Percentiles rank a stretch among this genome's conserved stretches.
These are phyloP conservation scores for Oscheius sp. DNA, from an alignment of 1,140 invertebrate species.

Conservation along the genomic window DNA sequence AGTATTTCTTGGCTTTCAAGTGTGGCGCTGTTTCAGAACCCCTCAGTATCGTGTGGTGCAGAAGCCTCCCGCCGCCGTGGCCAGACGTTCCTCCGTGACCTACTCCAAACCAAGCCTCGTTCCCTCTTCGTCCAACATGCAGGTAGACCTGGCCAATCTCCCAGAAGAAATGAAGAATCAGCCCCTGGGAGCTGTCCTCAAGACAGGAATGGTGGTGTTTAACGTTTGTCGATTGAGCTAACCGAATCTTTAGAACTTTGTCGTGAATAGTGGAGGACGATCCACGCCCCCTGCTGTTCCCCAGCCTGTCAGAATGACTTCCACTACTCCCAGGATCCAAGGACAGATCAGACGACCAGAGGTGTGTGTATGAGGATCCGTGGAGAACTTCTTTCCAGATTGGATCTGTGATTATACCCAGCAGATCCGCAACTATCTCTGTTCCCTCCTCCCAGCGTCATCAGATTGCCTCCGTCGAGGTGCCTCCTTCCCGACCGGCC, in stretches of 20 bases:
- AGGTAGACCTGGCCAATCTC: neutral
- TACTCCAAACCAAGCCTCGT: neutral
- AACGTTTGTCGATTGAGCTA: too few relatives aligned
- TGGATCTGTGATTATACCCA: too few relatives aligned
- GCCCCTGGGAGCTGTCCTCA: neutral
- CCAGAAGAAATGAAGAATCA: slow-evolving; percentile 2
- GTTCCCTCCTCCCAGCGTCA: neutral
- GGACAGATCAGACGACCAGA: neutral
- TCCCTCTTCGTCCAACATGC: neutral
- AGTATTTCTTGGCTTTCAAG: too few relatives aligned
- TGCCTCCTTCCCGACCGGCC: neutral
- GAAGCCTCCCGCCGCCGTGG: too few relatives aligned
- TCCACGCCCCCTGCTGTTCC: neutral
- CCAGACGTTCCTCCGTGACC: neutral
- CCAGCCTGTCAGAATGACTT: neutral
- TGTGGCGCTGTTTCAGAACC: too few relatives aligned
- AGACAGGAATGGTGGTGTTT: neutral
- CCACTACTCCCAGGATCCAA: neutral
- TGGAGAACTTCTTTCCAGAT: too few relatives aligned
- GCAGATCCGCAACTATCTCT: neutral
- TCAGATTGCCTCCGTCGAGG: neutral
- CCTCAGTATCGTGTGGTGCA: neutral
- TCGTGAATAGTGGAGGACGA: neutral
- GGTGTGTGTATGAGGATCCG: neutral
- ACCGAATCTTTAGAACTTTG: too few relatives aligned